phyloP scores from a whole-genome alignment of 2,113 vertebrate species.

The Dryoscopus gambensis region DNA sequence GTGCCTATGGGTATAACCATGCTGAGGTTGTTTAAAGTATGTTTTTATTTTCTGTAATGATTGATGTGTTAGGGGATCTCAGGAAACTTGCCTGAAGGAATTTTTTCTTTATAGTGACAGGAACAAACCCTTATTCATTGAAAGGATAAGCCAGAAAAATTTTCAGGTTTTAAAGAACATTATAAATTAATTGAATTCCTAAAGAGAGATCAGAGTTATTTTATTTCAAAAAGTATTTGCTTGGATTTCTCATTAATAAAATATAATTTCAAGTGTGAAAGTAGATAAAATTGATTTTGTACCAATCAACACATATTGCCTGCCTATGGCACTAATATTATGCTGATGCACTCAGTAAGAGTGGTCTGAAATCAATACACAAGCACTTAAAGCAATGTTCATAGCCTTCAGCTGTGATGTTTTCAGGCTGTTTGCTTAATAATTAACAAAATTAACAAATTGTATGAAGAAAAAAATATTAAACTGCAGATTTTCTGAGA shows the following conservation, averaged over 20 bases:
- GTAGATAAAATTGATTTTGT: slow-evolving; percentile 4
- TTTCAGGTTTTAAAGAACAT: not conserved
- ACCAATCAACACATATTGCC: not conserved
- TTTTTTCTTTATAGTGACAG: not conserved
- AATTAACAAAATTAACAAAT: not conserved
- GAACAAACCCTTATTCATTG: not conserved
- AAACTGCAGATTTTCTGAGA: not conserved
- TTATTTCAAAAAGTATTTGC: not conserved
- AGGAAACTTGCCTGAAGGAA: not conserved
- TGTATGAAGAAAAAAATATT: not conserved
- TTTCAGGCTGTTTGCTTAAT: not conserved
- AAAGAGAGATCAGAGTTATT: not conserved
- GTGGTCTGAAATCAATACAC: not conserved
- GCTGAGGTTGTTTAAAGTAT: not conserved
- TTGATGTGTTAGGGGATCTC: not conserved
- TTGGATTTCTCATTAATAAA: not conserved
- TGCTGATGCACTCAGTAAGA: not conserved
- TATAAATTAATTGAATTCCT: not conserved
- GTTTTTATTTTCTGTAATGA: not conserved
- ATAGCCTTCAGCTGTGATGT: not conserved
- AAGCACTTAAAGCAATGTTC: not conserved
- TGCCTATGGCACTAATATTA: not conserved
- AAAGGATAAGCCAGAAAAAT: not conserved
- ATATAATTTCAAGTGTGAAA: not conserved
- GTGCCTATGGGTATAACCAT: not conserved